Conservation (phyloP, 1,140 invertebrate genomes). For the Macrotrachela quadricornifera region DNA sequence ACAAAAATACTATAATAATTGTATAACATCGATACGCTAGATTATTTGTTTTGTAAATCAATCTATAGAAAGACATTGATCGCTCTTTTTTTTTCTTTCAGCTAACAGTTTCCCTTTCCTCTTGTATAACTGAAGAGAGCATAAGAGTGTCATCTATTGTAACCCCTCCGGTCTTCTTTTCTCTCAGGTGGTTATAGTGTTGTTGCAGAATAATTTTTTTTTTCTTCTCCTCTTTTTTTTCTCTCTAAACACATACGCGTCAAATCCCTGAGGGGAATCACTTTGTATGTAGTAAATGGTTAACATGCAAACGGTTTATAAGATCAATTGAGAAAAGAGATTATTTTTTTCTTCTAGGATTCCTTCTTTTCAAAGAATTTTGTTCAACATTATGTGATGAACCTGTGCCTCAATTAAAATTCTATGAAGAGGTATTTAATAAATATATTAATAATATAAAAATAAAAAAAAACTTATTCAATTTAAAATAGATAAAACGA, state of each 20-base stretch:
- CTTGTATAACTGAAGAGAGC: conserved; percentile 1
- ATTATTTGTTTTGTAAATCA: no score
- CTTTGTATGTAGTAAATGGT: not conserved
- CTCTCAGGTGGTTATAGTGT: conserved; percentile 5
- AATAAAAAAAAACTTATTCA: not conserved
- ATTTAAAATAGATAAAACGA: conserved; percentile 64
- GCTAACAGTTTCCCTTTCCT: conserved; percentile 1
- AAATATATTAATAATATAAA: no score
- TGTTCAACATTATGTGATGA: conserved; percentile 88
- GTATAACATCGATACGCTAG: no score
- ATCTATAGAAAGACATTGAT: not conserved
- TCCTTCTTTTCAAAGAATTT: conserved; percentile 97
- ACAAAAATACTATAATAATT: no score
- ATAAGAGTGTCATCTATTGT: not conserved
- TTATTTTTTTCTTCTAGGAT: conserved; percentile 47
- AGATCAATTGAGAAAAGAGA: not conserved
- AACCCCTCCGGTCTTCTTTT: no score
- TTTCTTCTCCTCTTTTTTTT: conserved; percentile 1
- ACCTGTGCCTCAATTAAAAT: conserved; percentile 83
- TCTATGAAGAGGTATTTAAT: conserved; percentile 99
- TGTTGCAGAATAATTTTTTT: conserved; percentile 10
- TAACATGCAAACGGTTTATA: conserved; percentile 16
- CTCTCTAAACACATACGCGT: not conserved
- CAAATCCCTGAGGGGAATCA: not conserved
- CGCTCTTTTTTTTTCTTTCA: not conserved